Base-by-base conservation (phyloP, 2,888 invertebrate species). In the Druceiella hillmani region DNA sequence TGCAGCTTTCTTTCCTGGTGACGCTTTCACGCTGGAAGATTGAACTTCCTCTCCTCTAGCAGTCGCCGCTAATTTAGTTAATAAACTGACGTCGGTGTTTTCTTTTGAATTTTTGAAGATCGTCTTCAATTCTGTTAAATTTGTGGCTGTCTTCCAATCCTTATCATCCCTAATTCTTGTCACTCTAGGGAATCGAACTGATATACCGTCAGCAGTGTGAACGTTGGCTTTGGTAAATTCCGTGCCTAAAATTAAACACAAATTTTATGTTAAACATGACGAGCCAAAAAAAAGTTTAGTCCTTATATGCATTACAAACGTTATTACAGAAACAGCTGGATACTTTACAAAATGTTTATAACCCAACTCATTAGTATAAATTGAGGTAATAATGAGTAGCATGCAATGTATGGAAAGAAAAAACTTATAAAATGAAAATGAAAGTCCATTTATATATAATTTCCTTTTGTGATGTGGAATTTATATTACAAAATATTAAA, bases 191-290 rank as follows among this genome's bases (percentile, higher is more conserved):
- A 95, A 95, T 36, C 95, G 73, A 29, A 94, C 89, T 3, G 94
- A 94, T 52, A 97, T 93, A 2, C 94, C 92, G 52, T 86, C 82
- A 0, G 94, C 94, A 2, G 94, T 94, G 57, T 97, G 95, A 4
- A 85, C 76, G 38, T 83, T 83, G 2, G 86, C 83, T 58, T 83
- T 80, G 2, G 86, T 83, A 48, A 87, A 78, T 60, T 87, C 87
- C 0, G 87, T 86, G 1, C 86, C 78, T 71, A 57, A 11, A 57
- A 60, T 43, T 41, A 33, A 24, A 37, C 11, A 15, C 7, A 14
- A 6, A 20, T 20, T 20, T 20, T 20, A 20, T 7, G n/a, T n/a
- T n/a, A n/a, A n/a, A n/a, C n/a, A n/a, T n/a, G n/a, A n/a, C n/a
- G n/a, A n/a, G n/a, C n/a, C n/a, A n/a, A n/a, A n/a, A n/a, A n/a